These are phyloP conservation scores for Bucorvus abyssinicus DNA, from an alignment of 2,797 vertebrate genomes.

Conservation along the genomic window DNA sequence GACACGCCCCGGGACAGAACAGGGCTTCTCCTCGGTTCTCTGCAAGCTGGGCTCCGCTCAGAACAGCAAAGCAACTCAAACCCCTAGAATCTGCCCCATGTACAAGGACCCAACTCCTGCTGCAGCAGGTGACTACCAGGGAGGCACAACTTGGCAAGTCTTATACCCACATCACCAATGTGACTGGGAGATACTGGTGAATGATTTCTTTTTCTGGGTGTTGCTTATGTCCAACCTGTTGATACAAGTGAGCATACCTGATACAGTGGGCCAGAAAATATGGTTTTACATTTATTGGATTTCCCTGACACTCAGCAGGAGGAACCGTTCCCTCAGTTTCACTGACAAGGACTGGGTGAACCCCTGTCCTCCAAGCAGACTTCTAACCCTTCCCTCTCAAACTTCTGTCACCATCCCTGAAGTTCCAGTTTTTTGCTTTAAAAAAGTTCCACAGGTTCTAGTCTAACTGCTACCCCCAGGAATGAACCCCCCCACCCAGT, in stretches of 20 bases:
- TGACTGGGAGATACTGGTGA: background rate
- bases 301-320: background rate
- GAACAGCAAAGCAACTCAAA: background rate
- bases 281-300: background rate
- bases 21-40: background rate
- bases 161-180: accelerated
- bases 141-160: background rate
- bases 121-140: background rate
- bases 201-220: background rate
- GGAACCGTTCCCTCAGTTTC: background rate
- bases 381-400: background rate
- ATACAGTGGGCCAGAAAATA: background rate
- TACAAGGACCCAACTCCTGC: background rate
- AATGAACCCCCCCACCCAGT: accelerated
- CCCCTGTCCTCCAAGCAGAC: background rate
- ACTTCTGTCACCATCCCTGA: background rate
- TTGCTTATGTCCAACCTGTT: too few species aligned
- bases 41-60: background rate
- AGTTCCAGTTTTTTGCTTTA: background rate
- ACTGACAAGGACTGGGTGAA: background rate
- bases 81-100: accelerated
- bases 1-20: accelerated
- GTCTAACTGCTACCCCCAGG: background rate
- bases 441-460: too few species aligned
- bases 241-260: background rate